phyloP scores from a whole-genome alignment of 1,140 invertebrate genomes.

The Drosophila sp. region DNA sequence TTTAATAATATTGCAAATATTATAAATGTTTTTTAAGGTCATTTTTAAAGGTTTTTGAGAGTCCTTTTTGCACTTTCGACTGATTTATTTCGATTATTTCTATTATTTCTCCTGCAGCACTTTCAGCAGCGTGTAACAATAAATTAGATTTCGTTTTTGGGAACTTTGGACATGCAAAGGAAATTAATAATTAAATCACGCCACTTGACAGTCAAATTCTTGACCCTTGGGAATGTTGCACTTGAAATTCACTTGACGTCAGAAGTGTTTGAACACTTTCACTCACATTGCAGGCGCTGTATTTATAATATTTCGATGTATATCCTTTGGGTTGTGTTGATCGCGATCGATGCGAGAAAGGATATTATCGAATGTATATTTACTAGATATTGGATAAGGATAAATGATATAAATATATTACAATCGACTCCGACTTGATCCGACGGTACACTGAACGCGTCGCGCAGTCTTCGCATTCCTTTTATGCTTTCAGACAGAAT shows the following conservation, averaged over 20 bases:
- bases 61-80: no score
- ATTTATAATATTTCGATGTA: no score
- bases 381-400: neutral
- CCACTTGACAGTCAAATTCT: neutral
- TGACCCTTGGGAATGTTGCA: conserved; percentile 7
- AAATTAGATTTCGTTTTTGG: neutral
- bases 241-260: conserved; percentile 17
- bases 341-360: neutral
- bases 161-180: conserved; percentile 12
- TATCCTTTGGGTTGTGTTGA: conserved; percentile 6
- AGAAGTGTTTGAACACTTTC: neutral
- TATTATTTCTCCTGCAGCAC: no score
- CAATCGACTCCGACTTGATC: conserved; percentile 60
- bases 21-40: no score
- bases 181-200: neutral
- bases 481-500: conserved; percentile 54
- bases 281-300: conserved; percentile 9
- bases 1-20: no score
- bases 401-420: conserved; percentile 2
- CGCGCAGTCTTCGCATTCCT: conserved; percentile 48
- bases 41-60: no score
- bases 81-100: no score
- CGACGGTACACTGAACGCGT: conserved; percentile 72
- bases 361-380: neutral
- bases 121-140: neutral